These are phyloP conservation scores for Chesias legatella DNA, from an alignment of 2,888 invertebrate species.

Conservation along the genomic window DNA sequence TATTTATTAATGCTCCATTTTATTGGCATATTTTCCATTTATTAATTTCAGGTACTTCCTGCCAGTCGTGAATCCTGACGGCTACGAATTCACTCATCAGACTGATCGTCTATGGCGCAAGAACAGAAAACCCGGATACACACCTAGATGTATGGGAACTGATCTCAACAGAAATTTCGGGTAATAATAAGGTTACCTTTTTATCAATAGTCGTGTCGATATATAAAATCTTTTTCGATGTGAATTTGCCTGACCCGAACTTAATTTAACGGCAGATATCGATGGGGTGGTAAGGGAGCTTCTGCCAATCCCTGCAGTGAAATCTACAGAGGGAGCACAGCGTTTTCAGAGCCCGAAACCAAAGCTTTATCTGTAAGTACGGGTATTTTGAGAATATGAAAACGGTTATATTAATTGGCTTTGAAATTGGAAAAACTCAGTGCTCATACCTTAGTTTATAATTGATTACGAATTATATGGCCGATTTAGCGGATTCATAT, in stretches of 20 bases:
- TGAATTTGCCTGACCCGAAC: background rate
- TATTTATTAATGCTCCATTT: too few species aligned
- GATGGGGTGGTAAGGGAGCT: slow-evolving; percentile 93
- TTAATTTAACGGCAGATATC: slow-evolving; percentile 71
- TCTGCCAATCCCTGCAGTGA: slow-evolving; percentile 91
- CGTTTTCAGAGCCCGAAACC: slow-evolving; percentile 95
- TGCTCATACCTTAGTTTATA: too few species aligned
- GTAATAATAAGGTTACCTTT: slow-evolving; percentile 33
- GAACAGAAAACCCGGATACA: slow-evolving; percentile 82
- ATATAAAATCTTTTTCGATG: too few species aligned
- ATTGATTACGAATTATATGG: too few species aligned
- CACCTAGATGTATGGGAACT: slow-evolving; percentile 83
- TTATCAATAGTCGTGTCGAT: too few species aligned
- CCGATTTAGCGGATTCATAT: too few species aligned
- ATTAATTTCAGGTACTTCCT: slow-evolving; percentile 82
- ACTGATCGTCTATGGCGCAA: slow-evolving; percentile 92
- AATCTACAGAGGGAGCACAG: slow-evolving; percentile 88
- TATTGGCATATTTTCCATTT: background rate
- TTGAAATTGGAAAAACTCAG: too few species aligned
- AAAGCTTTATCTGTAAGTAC: slow-evolving; percentile 79
- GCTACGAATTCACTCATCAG: slow-evolving; percentile 92
- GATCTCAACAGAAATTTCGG: slow-evolving; percentile 95
- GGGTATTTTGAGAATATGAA: too few species aligned
- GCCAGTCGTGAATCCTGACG: slow-evolving; percentile 90
- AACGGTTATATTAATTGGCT: too few species aligned